These are phyloP conservation scores for Bovichtus variegatus DNA, from an alignment of 2,797 vertebrate species.

Conservation along the genomic window DNA sequence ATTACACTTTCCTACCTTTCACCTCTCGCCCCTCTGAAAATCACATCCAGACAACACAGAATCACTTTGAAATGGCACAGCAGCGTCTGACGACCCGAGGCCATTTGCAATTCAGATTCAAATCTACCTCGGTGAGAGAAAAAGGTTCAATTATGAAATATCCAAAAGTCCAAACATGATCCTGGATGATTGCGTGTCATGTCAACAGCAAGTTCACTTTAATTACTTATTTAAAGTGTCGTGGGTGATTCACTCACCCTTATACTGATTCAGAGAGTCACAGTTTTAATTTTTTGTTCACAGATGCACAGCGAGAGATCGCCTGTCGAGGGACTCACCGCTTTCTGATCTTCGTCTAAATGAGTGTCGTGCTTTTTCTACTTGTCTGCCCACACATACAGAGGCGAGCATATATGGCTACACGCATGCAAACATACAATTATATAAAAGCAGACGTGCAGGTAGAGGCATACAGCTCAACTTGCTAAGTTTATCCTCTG, in stretches of 20 bases:
- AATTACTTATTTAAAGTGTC: conserved; percentile 48
- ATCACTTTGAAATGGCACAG: conserved; percentile 22
- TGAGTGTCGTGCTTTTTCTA: neutral
- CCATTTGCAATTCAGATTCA: conserved; percentile 55
- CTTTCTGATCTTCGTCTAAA: conserved; percentile 39
- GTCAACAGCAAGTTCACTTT: conserved; percentile 49
- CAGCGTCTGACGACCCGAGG: neutral
- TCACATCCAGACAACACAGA: conserved; percentile 24
- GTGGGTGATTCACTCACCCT: conserved; percentile 24
- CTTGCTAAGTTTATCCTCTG: neutral
- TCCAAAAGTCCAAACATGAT: conserved; percentile 49
- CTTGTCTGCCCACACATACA: neutral
- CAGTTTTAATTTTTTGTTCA: neutral
- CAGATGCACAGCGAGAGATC: conserved; percentile 16
- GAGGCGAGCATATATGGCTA: neutral
- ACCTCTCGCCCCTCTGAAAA: conserved; percentile 24
- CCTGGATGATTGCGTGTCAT: conserved; percentile 47
- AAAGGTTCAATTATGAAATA: conserved; percentile 58
- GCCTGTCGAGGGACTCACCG: conserved; percentile 17
- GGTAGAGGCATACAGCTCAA: neutral
- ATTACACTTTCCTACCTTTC: conserved; percentile 45
- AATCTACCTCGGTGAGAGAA: conserved; percentile 33
- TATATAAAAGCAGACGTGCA: neutral
- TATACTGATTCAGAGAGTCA: neutral
- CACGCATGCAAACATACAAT: neutral